phyloP scores from a whole-genome alignment of 2,113 vertebrate genomes.

The Bucco capensis region DNA sequence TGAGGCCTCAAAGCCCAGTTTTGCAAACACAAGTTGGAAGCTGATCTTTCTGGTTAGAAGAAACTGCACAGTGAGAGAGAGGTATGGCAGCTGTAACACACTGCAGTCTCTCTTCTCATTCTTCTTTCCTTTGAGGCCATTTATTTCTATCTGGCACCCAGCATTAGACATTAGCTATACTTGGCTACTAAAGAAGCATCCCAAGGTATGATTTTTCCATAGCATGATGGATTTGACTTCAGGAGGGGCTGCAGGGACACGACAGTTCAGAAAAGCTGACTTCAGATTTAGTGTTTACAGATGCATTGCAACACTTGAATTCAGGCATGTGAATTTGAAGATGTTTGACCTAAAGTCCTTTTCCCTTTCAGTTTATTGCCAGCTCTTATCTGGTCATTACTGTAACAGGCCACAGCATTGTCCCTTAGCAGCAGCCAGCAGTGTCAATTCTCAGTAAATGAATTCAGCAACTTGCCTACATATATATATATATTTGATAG shows the following conservation, averaged over 20 bases:
- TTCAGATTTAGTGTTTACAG: constrained; percentile 12
- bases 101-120: background rate
- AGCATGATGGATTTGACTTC: background rate
- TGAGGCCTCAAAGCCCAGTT: background rate
- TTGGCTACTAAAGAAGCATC: constrained; percentile 9
- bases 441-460: constrained; percentile 44
- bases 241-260: background rate
- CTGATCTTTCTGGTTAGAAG: background rate
- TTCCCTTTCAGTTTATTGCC: constrained; percentile 1
- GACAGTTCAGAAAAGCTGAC: background rate
- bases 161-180: background rate
- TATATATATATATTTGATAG: background rate
- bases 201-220: background rate
- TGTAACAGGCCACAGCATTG: constrained; percentile 16
- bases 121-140: background rate
- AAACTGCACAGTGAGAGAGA: background rate
- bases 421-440: constrained; percentile 25
- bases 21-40: background rate
- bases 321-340: background rate
- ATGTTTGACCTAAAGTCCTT: constrained; percentile 26
- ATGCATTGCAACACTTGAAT: constrained; percentile 12
- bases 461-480: constrained; percentile 2
- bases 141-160: background rate
- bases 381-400: constrained; percentile 24
- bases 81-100: background rate